Percentiles rank a stretch among this genome's conserved stretches.
Conservation (phyloP, 2,113 vertebrate species). For the Poeciliopsis prolifica region DNA sequence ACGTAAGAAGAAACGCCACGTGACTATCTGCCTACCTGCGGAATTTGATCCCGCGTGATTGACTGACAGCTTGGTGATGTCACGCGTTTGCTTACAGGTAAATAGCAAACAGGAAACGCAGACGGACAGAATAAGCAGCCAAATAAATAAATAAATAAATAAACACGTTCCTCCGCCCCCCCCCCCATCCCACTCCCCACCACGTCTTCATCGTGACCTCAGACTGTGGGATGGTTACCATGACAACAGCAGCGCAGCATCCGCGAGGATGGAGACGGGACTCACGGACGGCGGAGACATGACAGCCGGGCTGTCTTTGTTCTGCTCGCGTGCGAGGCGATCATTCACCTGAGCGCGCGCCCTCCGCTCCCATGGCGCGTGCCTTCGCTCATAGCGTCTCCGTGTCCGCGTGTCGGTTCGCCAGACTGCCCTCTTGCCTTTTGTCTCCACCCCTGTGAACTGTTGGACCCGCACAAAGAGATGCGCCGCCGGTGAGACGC, state of each 20-base stretch:
- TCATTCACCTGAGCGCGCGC: slow-evolving; percentile 54
- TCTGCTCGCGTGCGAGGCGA: background rate
- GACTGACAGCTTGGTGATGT: slow-evolving; percentile 18
- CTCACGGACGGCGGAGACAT: background rate
- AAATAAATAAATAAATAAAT: too few species aligned
- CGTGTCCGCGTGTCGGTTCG: background rate
- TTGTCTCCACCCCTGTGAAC: slow-evolving; percentile 9
- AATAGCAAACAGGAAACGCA: background rate
- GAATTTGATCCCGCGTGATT: background rate
- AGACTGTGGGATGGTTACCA: slow-evolving; percentile 54
- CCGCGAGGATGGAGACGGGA: slow-evolving; percentile 1
- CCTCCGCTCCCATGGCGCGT: slow-evolving; percentile 21
- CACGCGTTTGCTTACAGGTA: slow-evolving; percentile 2
- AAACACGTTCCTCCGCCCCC: too few species aligned
- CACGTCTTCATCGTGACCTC: slow-evolving; percentile 22
- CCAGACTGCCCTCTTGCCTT: background rate
- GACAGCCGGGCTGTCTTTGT: slow-evolving; percentile 30
- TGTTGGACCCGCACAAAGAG: slow-evolving; percentile 8
- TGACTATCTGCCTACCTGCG: background rate
- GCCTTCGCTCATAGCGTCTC: slow-evolving; percentile 23
- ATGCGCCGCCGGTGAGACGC: background rate
- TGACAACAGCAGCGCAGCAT: slow-evolving; percentile 54
- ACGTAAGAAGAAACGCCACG: background rate
- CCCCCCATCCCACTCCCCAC: background rate
- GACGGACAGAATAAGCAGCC: background rate